Evolutionary conservation across 1,140 invertebrate species (phyloP), one percentile per base, ranked within the genome.

Genomic region (Sweltsa coloradensis): DNA sequence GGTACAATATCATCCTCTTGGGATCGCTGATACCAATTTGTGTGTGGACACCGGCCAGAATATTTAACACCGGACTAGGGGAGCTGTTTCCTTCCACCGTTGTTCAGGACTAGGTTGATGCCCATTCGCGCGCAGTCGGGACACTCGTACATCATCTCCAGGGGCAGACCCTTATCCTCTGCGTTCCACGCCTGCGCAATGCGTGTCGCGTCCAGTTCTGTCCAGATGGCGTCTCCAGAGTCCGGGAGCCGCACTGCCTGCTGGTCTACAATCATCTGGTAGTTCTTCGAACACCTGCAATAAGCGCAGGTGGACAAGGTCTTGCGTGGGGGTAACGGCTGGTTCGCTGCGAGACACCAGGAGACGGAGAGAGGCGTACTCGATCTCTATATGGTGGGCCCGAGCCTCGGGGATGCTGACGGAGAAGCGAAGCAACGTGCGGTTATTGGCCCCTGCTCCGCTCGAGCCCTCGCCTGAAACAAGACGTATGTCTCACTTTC

Each of bases 161-260:
- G 55, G 50, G 75, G 71, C 13, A 62, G 54, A 7, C 57, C 54
- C 7, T 56, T 61, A 1, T 58, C 53, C 2, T 59, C 59, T n/a
- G 73, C 31, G n/a, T n/a, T n/a, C 72, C 73, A 77, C 9, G 54
- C 51, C 42, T 61, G 52, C n/a, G 68, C 66, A 0, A 69, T 67
- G 42, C 58, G 56, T 0, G 71, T 75, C 1, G 71, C 62, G 53
- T 78, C 74, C 4, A 76, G 60, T 49, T 76, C 73, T 5, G 73
- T 57, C 75, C 75, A 77, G 43, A 53, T 51, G 0, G 60, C 34
- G 5, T 49, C 47, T 18, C 36, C 14, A n/a, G 46, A 21, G 14
- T 45, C 22, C 3, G 34, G 9, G 4, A 31, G 39, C 14, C 53
- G 21, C 31, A 31, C 23, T 14, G 53, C 19, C 24, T 24, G 3